Conservation (phyloP, 64 coral and sea anemone genomes). For the Trachythela sp. region DNA sequence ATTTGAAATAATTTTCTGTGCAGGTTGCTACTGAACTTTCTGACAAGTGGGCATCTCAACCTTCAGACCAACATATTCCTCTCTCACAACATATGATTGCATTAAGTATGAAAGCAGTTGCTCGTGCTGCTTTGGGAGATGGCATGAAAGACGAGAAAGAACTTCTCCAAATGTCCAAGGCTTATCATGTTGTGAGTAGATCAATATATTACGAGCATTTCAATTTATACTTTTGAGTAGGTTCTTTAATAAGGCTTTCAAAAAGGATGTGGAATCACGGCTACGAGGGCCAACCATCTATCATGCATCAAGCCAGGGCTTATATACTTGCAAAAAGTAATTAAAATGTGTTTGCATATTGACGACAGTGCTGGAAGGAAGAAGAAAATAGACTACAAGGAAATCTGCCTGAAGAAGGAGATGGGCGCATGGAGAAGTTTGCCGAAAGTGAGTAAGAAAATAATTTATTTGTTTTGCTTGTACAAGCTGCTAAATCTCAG, state of each 20-base stretch:
- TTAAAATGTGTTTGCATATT: neutral
- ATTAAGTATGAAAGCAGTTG: neutral
- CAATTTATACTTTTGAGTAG: too few relatives aligned
- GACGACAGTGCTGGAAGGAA: neutral
- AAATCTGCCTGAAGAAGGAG: neutral
- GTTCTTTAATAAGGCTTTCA: too few relatives aligned
- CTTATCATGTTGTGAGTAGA: neutral
- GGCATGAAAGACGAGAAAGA: neutral
- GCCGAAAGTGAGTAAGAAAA: neutral
- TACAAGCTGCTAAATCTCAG: too few relatives aligned
- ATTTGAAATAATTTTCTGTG: neutral
- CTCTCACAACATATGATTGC: neutral
- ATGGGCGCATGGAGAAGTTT: neutral
- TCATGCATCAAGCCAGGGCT: too few relatives aligned
- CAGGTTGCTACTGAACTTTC: neutral
- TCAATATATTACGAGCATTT: neutral
- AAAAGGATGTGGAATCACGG: too few relatives aligned
- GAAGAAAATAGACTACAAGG: neutral
- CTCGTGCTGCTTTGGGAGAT: neutral
- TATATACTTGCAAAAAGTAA: too few relatives aligned
- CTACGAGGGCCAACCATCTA: too few relatives aligned
- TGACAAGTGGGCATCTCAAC: neutral
- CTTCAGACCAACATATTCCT: neutral
- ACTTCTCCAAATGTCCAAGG: neutral
- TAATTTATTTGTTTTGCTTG: too few relatives aligned